These are phyloP conservation scores for Temnothorax longispinosus DNA, from an alignment of 1,140 invertebrate genomes.

Conservation along the genomic window DNA sequence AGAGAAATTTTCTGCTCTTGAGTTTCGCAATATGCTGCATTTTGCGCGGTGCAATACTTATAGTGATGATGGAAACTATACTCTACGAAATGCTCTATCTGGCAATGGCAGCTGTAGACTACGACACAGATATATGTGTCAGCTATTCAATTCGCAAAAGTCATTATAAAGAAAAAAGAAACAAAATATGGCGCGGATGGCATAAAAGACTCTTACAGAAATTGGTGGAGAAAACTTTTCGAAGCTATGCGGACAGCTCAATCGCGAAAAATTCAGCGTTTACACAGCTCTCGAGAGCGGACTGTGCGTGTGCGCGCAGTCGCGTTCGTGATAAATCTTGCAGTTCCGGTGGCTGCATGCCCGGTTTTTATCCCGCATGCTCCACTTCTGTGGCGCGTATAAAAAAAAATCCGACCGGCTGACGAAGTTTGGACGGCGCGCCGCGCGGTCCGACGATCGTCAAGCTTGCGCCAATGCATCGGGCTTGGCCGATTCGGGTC, in stretches of 20 bases:
- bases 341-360: conserved; percentile 22
- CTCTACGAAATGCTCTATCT: background rate
- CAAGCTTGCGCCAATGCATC: conserved; percentile 60
- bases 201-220: conserved; percentile 6
- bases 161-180: conserved; percentile 1
- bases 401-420: conserved; percentile 50
- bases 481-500: conserved; percentile 1
- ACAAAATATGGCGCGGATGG: background rate
- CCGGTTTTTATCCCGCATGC: conserved; percentile 40
- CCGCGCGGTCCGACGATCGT: conserved; percentile 5
- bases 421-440: conserved; percentile 18
- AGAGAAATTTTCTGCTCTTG: background rate
- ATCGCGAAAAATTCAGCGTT: conserved; percentile 50
- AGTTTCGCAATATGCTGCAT: background rate
- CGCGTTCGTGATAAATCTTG: conserved; percentile 37
- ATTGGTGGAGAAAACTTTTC: conserved; percentile 26
- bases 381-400: conserved; percentile 18
- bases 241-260: conserved; percentile 41
- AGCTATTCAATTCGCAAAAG: background rate
- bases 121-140: conserved; percentile 13
- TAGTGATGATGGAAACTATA: background rate
- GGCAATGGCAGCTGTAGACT: conserved; percentile 6
- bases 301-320: background rate
- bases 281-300: conserved; percentile 5
- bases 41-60: background rate